Conservation (phyloP, 2,888 invertebrate genomes). For the Loripinus fragilis region DNA sequence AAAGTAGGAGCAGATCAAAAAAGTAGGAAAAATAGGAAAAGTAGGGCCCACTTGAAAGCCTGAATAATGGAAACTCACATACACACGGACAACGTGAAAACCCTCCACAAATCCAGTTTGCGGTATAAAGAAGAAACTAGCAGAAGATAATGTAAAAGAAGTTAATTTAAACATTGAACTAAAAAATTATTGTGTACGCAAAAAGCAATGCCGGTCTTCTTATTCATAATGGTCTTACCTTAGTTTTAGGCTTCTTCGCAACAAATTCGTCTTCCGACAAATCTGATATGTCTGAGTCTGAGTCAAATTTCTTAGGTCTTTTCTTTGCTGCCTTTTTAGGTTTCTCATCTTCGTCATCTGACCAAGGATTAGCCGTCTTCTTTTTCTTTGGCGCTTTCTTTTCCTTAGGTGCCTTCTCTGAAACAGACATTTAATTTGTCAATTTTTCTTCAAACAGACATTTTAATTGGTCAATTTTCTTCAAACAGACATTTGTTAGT, state of each 20-base stretch:
- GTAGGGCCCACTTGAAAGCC: not conserved
- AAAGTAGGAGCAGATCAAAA: not conserved
- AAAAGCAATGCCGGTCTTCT: too few species aligned
- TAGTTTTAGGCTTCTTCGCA: slow-evolving; percentile 63
- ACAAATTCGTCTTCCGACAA: slow-evolving; percentile 62
- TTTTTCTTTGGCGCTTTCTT: slow-evolving; percentile 55
- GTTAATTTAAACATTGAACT: too few species aligned
- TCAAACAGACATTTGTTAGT: too few species aligned
- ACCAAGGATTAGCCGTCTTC: slow-evolving; percentile 40
- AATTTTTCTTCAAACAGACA: not conserved
- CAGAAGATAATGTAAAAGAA: too few species aligned
- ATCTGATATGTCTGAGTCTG: slow-evolving; percentile 51
- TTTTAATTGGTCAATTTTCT: too few species aligned
- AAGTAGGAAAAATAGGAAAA: not conserved
- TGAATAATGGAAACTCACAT: too few species aligned
- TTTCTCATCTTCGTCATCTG: slow-evolving; percentile 55
- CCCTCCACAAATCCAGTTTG: too few species aligned
- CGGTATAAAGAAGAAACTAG: too few species aligned
- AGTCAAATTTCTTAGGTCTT: slow-evolving; percentile 53
- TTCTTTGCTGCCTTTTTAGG: slow-evolving; percentile 64
- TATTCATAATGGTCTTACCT: too few species aligned
- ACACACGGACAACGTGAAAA: too few species aligned
- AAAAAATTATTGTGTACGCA: too few species aligned
- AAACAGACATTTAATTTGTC: not conserved
- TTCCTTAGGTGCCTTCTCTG: slow-evolving; percentile 11